Base-by-base conservation (phyloP, 2,888 invertebrate genomes). In the Iphiclides podalirius region DNA sequence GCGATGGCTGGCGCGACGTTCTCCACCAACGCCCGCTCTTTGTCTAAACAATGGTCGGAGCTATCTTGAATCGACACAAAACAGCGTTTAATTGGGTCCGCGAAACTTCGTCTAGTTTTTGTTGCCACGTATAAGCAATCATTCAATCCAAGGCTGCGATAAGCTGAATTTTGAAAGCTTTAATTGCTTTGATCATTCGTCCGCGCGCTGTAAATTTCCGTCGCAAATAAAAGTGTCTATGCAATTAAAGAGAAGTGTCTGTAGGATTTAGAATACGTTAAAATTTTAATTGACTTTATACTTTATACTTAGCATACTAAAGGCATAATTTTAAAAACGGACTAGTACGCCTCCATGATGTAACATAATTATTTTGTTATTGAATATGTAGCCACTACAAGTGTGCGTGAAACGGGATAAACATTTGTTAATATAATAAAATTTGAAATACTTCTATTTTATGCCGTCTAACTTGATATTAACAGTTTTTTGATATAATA, bases 71-170 rank as follows among this genome's bases (percentile, higher is more conserved):
- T 87, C 87, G 70, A 71, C 68, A 78, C 75, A 76, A 82, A 80
- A 83, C 74, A 69, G 70, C 73, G 72, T 81, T 79, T 87, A 88
- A 88, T 88, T 88, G 86, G 87, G 77, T 72, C 77, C 77, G 81
- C 83, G 58, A 84, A 78, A 75, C 74, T 56, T 54, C 53, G 64
- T 60, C 57, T 56, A 54, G 56, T 67, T 67, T 67, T 70, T 68
- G 58, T 64, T 63, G 61, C 64, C 62, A 67, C 63, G 52, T 55
- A 58, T 61, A 59, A 55, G 58, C 62, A 63, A 69, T 63, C 63
- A 60, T 60, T 70, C 64, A 67, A 64, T 57, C 58, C 65, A 64
- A 65, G 63, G 65, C 59, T 63, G 57, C 59, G 62, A 69, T 70
- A 61, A 59, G 55, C 59, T 51, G 53, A 52, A 63, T 61, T 60